Evolutionary conservation across 2,113 vertebrate species (phyloP).

Genomic region (Pristiophorus japonicus): DNA sequence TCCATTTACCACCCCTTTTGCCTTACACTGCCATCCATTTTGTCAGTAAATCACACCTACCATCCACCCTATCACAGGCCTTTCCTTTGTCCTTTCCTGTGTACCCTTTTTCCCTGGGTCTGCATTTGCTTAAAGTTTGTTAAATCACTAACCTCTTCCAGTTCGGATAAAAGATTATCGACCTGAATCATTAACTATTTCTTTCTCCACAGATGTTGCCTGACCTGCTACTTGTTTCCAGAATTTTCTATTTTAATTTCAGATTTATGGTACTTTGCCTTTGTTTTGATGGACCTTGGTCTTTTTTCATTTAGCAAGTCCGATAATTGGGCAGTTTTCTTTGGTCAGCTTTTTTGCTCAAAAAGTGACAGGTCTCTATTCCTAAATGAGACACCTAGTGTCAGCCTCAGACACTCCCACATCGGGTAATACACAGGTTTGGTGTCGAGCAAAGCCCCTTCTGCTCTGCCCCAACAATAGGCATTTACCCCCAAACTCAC

Average conservation of each 20-base stretch:
- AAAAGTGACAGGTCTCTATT: neutral
- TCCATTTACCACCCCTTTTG: neutral
- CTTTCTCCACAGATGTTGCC: neutral
- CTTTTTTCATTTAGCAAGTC: too few relatives aligned
- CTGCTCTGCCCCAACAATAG: neutral
- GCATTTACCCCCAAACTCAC: neutral
- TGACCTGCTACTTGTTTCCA: neutral
- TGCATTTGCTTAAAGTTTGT: neutral
- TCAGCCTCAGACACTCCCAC: neutral
- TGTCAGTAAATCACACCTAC: neutral
- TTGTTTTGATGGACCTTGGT: neutral
- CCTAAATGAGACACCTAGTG: neutral
- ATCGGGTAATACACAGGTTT: neutral
- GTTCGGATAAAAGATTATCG: neutral
- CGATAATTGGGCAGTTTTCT: neutral
- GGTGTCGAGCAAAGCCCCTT: neutral
- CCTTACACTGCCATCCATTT: neutral
- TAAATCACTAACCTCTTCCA: neutral
- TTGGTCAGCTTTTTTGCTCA: neutral
- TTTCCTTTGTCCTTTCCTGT: neutral
- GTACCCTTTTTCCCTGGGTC: neutral
- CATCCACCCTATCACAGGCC: neutral
- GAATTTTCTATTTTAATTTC: neutral
- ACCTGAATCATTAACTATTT: neutral
- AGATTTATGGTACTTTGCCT: neutral